phyloP scores from a whole-genome alignment of 2,888 invertebrate species.

The Drosophila colorata region DNA sequence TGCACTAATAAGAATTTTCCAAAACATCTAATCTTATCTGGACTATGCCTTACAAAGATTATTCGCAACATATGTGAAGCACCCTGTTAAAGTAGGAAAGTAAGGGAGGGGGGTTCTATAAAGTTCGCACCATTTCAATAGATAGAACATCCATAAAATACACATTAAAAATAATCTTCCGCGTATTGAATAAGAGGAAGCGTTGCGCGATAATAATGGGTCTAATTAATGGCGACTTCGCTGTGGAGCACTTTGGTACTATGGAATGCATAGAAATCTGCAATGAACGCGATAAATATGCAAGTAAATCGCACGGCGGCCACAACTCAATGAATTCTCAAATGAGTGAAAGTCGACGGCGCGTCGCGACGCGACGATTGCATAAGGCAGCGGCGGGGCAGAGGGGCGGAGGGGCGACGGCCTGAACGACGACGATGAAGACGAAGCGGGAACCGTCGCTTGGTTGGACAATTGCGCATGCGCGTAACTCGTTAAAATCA shows the following conservation, averaged over 20 bases:
- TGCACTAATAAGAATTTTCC: background rate
- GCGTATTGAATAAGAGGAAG: constrained; percentile 7
- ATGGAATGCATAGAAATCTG: constrained; percentile 32
- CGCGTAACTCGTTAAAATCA: constrained; percentile 73
- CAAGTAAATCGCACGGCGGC: constrained; percentile 50
- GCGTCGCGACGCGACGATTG: constrained; percentile 40
- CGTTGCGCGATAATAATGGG: background rate
- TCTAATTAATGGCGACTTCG: constrained; percentile 9
- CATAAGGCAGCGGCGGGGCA: constrained; percentile 34
- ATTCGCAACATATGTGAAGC: background rate
- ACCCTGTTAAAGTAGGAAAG: too few species aligned
- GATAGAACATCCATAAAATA: background rate
- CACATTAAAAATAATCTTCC: background rate
- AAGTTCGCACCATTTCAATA: background rate
- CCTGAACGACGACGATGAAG: constrained; percentile 1
- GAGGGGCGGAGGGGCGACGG: background rate
- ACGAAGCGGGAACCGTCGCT: constrained; percentile 45
- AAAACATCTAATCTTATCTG: constrained; percentile 13
- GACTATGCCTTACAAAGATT: background rate
- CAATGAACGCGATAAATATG: constrained; percentile 43
- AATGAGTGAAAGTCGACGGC: constrained; percentile 69
- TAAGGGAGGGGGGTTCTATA: too few species aligned
- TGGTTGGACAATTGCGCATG: constrained; percentile 78
- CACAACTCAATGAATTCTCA: constrained; percentile 72
- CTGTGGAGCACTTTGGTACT: background rate